Conservation (phyloP, 2,888 invertebrate genomes). For the Norana najaformis region DNA sequence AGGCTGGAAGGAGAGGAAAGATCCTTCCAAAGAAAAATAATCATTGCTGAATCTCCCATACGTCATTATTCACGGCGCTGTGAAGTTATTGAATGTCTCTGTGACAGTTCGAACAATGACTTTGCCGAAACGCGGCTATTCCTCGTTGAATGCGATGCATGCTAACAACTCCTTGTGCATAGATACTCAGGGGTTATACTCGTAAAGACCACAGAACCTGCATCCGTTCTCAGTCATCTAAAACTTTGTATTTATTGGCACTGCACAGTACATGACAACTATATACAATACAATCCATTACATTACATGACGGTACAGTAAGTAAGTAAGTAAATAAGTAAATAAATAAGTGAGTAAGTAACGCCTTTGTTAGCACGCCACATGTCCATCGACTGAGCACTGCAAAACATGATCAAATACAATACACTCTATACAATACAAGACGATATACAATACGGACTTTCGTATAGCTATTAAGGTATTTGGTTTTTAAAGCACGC, state of each 20-base stretch:
- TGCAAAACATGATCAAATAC: no score
- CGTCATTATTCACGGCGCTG: not conserved
- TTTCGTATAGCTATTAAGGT: not conserved
- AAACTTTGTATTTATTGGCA: not conserved
- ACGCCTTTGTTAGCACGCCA: no score
- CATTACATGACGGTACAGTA: no score
- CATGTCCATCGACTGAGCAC: no score
- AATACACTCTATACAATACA: not conserved
- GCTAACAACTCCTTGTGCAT: not conserved
- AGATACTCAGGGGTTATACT: not conserved
- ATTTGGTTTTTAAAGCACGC: not conserved
- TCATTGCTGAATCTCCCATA: constrained; percentile 21
- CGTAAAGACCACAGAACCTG: not conserved
- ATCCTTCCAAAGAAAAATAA: constrained; percentile 3
- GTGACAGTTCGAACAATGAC: constrained; percentile 14
- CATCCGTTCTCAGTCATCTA: not conserved
- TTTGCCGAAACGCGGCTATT: not conserved
- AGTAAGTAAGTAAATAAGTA: no score
- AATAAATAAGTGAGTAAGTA: no score
- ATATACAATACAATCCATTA: no score
- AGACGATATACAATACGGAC: not conserved
- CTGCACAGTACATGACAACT: not conserved
- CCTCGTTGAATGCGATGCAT: not conserved
- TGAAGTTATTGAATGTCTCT: not conserved
- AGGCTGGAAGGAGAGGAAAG: not conserved